Evolutionary conservation across 2,888 invertebrate genomes (phyloP), one percentile per base, ranked within the genome.

Genomic region (Hoplodrina blanda): DNA sequence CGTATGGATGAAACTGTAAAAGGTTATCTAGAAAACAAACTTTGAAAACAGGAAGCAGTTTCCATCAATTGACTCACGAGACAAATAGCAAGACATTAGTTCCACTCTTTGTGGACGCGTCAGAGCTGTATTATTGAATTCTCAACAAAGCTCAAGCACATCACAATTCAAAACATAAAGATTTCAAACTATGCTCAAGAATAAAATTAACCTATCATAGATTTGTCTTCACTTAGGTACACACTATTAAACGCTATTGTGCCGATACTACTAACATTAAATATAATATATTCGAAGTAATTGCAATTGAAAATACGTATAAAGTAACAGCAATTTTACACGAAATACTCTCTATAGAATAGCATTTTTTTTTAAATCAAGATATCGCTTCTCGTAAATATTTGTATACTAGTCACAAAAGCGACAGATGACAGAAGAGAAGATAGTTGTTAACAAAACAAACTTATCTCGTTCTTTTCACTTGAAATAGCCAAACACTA

Each of bases 401-500:
- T 81, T 85, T 78, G 69, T 52, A 50, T 64, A 71, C 52, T 62
- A 64, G 62, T 74, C 53, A 70, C 53, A 76, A 73, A 70, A 66
- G 62, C 63, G 73, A 77, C 73, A 70, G 55, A 71, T 79, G 69
- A 75, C 78, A 82, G 64, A 56, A 60, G 59, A 61, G 50, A 81
- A 82, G 69, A 62, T 76, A 73, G 68, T 73, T 73, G 61, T 74
- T 78, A 62, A 63, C 67, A 84, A 79, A 87, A 83, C 84, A 85
- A 80, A 84, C 73, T 83, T 89, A 87, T 88, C 89, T 79, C 80
- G 73, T 83, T 75, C 72, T 76, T 80, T 70, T 75, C 64, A 76
- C 83, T 87, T 86, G 83, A 84, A 87, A 88, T 74, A 80, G 82
- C 83, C 87, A 91, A 90, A 92, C 88, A 46, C 15, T 46, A 17